These are phyloP conservation scores for Rhysida immarginata DNA, from an alignment of 1,140 invertebrate genomes.

Conservation along the genomic window DNA sequence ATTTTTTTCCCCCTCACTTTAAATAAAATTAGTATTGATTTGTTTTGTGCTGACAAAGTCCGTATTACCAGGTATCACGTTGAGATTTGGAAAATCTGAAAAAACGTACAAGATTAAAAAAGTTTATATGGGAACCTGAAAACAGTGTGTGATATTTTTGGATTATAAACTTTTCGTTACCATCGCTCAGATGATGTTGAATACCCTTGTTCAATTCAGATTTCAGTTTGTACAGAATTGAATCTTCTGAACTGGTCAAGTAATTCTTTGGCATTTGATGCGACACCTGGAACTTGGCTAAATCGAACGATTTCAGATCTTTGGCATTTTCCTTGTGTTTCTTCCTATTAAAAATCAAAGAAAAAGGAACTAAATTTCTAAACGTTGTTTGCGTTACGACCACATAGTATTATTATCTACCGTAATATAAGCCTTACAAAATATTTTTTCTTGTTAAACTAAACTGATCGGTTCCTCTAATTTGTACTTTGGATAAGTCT, in stretches of 20 bases:
- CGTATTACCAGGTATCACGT: too few relatives aligned
- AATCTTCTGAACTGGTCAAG: background rate
- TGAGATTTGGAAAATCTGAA: too few relatives aligned
- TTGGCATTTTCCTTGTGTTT: background rate
- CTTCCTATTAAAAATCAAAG: background rate
- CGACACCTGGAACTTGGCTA: background rate
- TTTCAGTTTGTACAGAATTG: background rate
- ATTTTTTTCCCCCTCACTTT: too few relatives aligned
- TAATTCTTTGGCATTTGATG: background rate
- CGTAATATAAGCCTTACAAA: background rate
- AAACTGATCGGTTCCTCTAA: background rate
- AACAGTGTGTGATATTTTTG: too few relatives aligned
- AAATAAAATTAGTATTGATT: too few relatives aligned
- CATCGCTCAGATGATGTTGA: background rate
- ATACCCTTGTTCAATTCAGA: background rate
- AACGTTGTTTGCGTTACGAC: background rate
- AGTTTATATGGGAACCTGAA: too few relatives aligned
- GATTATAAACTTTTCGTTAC: too few relatives aligned
- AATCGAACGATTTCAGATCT: background rate
- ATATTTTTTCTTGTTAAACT: background rate
- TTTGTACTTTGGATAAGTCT: background rate
- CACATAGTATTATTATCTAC: background rate
- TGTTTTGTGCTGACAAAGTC: too few relatives aligned
- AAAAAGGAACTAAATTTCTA: background rate
- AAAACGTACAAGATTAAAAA: too few relatives aligned